phyloP scores from a whole-genome alignment of 2,113 vertebrate species.

The Silurus meridionalis region DNA sequence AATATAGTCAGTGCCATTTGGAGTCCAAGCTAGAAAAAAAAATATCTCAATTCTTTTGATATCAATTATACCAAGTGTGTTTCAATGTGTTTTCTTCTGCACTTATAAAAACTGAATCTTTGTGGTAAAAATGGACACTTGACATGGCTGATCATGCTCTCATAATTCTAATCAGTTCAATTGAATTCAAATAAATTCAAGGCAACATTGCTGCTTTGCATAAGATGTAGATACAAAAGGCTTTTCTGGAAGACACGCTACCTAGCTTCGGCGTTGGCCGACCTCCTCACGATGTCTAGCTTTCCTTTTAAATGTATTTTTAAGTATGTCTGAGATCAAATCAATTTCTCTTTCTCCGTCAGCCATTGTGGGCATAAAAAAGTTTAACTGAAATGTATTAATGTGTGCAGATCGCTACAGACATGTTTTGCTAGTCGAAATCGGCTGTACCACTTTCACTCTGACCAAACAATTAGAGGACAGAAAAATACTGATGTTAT shows the following conservation, averaged over 20 bases:
- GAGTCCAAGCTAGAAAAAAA: neutral
- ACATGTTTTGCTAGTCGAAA: no score
- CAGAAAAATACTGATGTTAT: no score
- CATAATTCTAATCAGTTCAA: neutral
- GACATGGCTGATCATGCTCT: neutral
- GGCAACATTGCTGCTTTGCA: neutral
- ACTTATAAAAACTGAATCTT: slow-evolving; percentile 8
- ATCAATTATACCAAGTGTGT: slow-evolving; percentile 32
- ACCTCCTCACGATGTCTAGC: no score
- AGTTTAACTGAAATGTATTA: no score
- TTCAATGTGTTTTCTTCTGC: slow-evolving; percentile 1
- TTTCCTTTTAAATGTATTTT: no score
- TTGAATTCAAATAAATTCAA: neutral
- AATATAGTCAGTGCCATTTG: slow-evolving; percentile 34
- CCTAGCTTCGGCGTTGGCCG: no score
- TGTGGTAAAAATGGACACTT: slow-evolving; percentile 14
- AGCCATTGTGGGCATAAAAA: no score
- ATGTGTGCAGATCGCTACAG: no score
- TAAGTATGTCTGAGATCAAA: no score
- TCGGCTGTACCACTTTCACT: no score
- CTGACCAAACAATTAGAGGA: no score
- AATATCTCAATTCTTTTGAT: slow-evolving; percentile 24
- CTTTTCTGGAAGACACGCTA: neutral
- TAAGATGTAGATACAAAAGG: neutral
- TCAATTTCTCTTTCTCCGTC: no score